These are phyloP conservation scores for Phrynosoma blainvillii DNA, from an alignment of 2,113 vertebrate genomes.

Conservation along the genomic window DNA sequence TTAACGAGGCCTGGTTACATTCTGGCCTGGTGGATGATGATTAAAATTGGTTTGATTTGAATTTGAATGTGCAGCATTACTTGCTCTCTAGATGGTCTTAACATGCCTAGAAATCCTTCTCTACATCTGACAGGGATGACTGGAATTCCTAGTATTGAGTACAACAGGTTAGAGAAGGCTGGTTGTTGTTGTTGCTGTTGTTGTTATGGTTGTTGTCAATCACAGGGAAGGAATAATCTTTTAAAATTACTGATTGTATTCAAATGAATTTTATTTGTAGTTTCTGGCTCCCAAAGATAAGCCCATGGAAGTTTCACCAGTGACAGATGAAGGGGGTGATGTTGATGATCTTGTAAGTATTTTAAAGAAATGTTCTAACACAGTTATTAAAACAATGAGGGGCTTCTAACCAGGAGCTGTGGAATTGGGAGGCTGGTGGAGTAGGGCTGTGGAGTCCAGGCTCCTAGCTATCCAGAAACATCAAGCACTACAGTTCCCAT, in stretches of 20 bases:
- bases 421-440: too few relatives aligned
- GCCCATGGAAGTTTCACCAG: constrained; percentile 63
- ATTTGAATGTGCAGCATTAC: background rate
- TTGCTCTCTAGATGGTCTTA: background rate
- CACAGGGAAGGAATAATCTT: background rate
- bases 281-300: constrained; percentile 84
- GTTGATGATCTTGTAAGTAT: constrained; percentile 92
- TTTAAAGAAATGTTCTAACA: background rate
- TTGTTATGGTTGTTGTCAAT: background rate
- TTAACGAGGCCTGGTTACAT: background rate
- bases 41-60: background rate
- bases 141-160: too few relatives aligned
- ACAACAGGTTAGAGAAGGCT: too few relatives aligned
- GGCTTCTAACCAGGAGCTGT: too few relatives aligned
- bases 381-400: background rate
- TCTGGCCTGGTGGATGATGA: background rate
- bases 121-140: background rate
- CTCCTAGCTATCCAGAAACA: too few relatives aligned
- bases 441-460: too few relatives aligned
- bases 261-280: constrained; percentile 69
- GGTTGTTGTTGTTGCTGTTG: too few relatives aligned
- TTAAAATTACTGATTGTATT: background rate
- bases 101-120: background rate
- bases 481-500: too few relatives aligned
- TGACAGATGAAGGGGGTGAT: constrained; percentile 83